A percentile compares a stretch with the other conserved stretches of the same genome.
Evolutionary conservation across 2,888 invertebrate species (phyloP).

Genomic region (Agrochola lychnidis): DNA sequence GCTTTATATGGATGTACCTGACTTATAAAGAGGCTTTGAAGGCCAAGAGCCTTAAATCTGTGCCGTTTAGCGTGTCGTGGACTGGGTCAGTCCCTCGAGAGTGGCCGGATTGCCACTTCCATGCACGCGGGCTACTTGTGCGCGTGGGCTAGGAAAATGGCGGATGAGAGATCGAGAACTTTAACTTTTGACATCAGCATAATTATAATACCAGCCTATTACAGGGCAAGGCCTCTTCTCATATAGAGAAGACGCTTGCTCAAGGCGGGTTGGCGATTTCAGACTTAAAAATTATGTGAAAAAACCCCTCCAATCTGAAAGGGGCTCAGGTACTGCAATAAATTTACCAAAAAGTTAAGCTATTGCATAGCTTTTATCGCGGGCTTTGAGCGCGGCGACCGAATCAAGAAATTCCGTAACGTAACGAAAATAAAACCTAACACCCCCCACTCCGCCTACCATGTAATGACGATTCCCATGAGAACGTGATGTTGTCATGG

Average conservation of each 20-base stretch:
- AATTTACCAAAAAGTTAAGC: no score
- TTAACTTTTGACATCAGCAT: background rate
- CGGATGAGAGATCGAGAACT: background rate
- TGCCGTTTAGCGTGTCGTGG: constrained; percentile 55
- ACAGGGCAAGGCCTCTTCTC: background rate
- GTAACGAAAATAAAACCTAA: no score
- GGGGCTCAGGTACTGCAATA: no score
- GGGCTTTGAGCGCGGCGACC: no score
- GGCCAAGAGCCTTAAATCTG: constrained; percentile 52
- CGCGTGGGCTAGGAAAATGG: constrained; percentile 29
- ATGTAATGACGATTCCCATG: no score
- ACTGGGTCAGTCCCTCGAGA: constrained; percentile 55
- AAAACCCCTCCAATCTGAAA: no score
- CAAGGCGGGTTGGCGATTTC: background rate
- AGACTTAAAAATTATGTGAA: background rate
- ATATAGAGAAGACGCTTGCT: background rate
- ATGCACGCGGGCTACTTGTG: constrained; percentile 52
- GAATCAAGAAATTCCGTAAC: no score
- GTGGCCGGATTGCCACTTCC: constrained; percentile 58
- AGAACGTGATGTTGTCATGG: no score
- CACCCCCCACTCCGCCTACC: no score
- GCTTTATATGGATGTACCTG: constrained; percentile 39
- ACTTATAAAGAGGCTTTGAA: constrained; percentile 34
- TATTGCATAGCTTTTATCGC: no score
- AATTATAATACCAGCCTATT: background rate